Percentiles rank a stretch among this genome's conserved stretches.
Evolutionary conservation across 2,888 invertebrate species (phyloP).

Genomic region (Erpobdella octoculata): DNA sequence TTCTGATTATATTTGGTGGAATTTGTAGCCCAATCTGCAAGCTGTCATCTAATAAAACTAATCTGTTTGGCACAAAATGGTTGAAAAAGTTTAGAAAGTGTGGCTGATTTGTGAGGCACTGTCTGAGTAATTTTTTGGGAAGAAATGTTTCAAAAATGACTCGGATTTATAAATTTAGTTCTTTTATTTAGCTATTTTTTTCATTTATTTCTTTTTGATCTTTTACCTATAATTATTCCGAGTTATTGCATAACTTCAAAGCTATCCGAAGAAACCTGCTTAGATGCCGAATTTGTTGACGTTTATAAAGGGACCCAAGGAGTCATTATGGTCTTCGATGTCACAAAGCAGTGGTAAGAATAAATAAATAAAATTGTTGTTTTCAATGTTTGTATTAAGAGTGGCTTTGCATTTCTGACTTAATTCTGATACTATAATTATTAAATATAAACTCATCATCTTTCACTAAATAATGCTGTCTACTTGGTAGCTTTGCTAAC

Average conservation of each 20-base stretch:
- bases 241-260: too few relatives aligned
- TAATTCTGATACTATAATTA: not conserved
- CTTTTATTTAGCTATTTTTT: not conserved
- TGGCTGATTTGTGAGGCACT: too few relatives aligned
- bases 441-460: not conserved
- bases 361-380: not conserved
- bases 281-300: constrained; percentile 89
- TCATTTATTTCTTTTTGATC: too few relatives aligned
- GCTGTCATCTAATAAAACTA: too few relatives aligned
- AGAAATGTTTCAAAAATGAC: too few relatives aligned
- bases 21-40: too few relatives aligned
- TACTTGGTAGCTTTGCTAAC: not conserved
- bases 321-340: constrained; percentile 83
- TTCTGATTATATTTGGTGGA: too few relatives aligned
- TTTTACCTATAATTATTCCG: too few relatives aligned
- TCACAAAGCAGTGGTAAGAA: constrained; percentile 80
- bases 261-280: constrained; percentile 51
- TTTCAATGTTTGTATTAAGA: not conserved
- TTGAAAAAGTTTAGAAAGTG: too few relatives aligned
- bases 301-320: constrained; percentile 92
- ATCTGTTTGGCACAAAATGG: too few relatives aligned
- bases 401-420: not conserved
- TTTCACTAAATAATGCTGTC: not conserved
- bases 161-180: not conserved
- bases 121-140: too few relatives aligned